Conservation (phyloP, 2,113 vertebrate genomes). For the Paramisgurnus dabryanus region DNA sequence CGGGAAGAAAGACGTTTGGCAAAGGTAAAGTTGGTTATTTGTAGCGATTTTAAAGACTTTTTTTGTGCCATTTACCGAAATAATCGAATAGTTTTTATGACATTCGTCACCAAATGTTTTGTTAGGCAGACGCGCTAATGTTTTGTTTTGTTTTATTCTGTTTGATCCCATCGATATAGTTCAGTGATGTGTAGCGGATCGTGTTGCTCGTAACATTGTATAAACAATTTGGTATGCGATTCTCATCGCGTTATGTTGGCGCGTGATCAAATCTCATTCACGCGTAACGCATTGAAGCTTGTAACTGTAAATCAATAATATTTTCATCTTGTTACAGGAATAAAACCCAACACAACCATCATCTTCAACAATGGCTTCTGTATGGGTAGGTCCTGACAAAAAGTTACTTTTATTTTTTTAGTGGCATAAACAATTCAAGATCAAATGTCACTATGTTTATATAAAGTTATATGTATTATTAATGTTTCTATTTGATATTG, state of each 20-base stretch:
- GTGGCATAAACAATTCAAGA: no score
- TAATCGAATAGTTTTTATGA: background rate
- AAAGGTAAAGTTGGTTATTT: background rate
- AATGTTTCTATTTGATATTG: background rate
- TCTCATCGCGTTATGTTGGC: background rate
- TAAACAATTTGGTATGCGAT: background rate
- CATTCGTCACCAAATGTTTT: background rate
- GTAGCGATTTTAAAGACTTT: background rate
- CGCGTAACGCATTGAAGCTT: background rate
- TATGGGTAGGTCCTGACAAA: conserved; percentile 38
- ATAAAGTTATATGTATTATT: background rate
- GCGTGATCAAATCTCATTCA: no score
- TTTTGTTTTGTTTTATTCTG: background rate
- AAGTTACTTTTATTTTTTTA: background rate
- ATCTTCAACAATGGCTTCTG: conserved; percentile 30
- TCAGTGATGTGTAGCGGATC: conserved; percentile 4
- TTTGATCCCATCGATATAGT: background rate
- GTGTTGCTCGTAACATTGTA: background rate
- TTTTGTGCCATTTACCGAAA: no score
- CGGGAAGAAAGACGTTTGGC: background rate
- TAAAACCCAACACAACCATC: background rate
- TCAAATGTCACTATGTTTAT: background rate
- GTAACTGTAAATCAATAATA: background rate
- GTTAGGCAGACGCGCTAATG: background rate
- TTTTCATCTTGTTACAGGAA: conserved; percentile 16